Conservation (phyloP, 2,888 invertebrate genomes). For the Cephonodes hylas region DNA sequence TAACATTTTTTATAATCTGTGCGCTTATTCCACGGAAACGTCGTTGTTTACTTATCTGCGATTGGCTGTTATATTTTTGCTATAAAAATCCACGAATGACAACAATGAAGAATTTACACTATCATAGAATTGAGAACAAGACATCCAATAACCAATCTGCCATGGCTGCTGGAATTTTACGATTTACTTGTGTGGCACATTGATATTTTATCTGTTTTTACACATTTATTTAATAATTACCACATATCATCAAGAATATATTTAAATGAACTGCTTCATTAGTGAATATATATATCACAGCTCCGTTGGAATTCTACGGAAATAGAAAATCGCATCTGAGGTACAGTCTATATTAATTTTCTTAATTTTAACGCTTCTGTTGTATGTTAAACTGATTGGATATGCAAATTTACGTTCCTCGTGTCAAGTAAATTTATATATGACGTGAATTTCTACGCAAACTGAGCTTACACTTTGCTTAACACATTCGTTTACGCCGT, state of each 20-base stretch:
- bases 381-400: slow-evolving; percentile 40
- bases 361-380: slow-evolving; percentile 40
- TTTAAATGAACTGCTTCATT: not conserved
- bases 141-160: slow-evolving; percentile 23
- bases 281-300: not conserved
- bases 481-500: slow-evolving; percentile 10
- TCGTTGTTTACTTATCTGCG: not conserved
- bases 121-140: not conserved
- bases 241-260: not conserved
- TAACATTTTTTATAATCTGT: not conserved
- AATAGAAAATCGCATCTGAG: not conserved
- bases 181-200: slow-evolving; percentile 50
- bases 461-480: not conserved
- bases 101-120: not conserved
- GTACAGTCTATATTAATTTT: slow-evolving; percentile 37
- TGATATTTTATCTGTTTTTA: slow-evolving; percentile 27
- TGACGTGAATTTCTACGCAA: slow-evolving; percentile 7
- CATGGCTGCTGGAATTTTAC: slow-evolving; percentile 51
- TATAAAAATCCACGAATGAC: not conserved
- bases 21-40: not conserved
- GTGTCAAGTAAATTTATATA: slow-evolving; percentile 1
- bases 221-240: not conserved
- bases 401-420: slow-evolving; percentile 29
- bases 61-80: not conserved
- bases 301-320: not conserved